Base-by-base conservation (phyloP, 2,113 vertebrate genomes). In the Pollachius pollachius region DNA sequence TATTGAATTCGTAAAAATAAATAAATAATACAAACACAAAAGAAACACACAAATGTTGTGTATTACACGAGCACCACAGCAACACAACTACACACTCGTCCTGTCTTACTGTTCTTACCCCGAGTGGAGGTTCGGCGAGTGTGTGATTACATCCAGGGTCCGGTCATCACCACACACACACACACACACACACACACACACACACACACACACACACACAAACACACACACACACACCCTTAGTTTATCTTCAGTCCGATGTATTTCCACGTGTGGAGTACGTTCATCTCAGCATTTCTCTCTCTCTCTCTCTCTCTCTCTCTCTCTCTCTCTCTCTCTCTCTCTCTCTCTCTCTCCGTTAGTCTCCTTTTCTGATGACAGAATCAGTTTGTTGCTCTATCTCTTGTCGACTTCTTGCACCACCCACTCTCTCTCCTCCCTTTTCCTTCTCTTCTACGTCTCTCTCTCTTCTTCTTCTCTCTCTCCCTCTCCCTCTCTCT, bases 401-500 rank as follows among this genome's bases (percentile, higher is more conserved):
- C 62, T 54, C 58, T 52, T 65, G 58, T 69, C 37, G 52, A 13
- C n/a, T 48, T 19, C n/a, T 16, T 9, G 7, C 17, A 19, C 34
- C 88, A 90, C 48, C 68, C 69, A 64, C 64, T 70, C 68, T 69
- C 68, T 12, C 52, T 52, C 52, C 15, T 27, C 3, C 59, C 17
- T 25, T 16, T 18, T 30, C 52, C 27, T 12, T 68, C 63, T 65
- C 48, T n/a, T n/a, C n/a, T n/a, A n/a, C n/a, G n/a, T n/a, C n/a
- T n/a, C n/a, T n/a, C n/a, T n/a, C n/a, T n/a, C 62, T 52, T 78
- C 59, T 62, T 17, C 58, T 25, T 48, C 62, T 71, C 70, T 65
- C 70, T 48, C 63, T 73, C 64, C 52, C 15, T 52, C 11, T 16
- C 17, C 34, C 88, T 91, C 59, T 71, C 65, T 67, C 59, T 76